phyloP scores from a whole-genome alignment of 2,113 vertebrate genomes.

The Xiphorhynchus elegans region DNA sequence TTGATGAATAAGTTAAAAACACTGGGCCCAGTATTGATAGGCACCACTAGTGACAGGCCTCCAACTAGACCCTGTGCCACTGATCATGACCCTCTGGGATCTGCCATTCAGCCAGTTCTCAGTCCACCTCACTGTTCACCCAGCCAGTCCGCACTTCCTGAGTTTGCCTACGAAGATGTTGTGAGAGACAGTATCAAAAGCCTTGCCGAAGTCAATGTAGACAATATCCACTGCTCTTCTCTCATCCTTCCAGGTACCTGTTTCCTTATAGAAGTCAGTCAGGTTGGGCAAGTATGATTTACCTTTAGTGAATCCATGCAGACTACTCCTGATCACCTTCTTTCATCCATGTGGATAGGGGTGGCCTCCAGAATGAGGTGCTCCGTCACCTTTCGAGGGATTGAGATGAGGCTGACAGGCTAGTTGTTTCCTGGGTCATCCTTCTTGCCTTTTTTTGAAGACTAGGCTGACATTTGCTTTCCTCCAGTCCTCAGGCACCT shows the following conservation, averaged over 20 bases:
- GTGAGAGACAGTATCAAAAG: neutral
- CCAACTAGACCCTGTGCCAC: neutral
- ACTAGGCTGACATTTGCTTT: no score
- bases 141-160: neutral
- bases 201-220: neutral
- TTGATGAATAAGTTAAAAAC: neutral
- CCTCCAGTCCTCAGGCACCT: neutral
- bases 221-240: neutral
- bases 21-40: fast-evolving
- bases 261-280: neutral
- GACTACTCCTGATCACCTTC: neutral
- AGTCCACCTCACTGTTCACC: neutral
- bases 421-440: fast-evolving
- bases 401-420: neutral
- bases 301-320: neutral
- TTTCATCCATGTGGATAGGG: neutral
- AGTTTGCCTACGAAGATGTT: neutral
- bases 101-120: neutral
- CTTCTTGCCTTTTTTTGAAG: neutral
- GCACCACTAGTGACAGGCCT: neutral
- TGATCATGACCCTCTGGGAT: neutral
- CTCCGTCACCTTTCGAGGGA: neutral
- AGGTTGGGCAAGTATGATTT: neutral
- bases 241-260: neutral
- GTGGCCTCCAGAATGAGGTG: neutral